Evolutionary conservation across 2,888 invertebrate genomes (phyloP).

Genomic region (Ophion obscuratus): DNA sequence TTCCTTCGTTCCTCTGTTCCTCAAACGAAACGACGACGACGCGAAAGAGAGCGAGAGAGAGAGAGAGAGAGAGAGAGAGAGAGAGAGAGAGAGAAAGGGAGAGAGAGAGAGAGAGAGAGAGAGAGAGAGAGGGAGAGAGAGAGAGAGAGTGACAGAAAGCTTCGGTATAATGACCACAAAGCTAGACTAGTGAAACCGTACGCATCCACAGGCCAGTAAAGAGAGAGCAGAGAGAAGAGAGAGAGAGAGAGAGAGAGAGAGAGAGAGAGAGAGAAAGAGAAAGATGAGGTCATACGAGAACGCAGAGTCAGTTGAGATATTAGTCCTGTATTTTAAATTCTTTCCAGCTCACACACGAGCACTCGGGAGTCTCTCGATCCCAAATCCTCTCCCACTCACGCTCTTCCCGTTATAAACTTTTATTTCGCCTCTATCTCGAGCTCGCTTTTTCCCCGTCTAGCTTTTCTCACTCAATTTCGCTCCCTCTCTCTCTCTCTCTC

Average conservation of each 20-base stretch:
- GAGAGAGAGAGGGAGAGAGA: no score
- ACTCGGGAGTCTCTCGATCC: conserved; percentile 25
- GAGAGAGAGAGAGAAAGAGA: neutral
- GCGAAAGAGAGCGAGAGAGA: neutral
- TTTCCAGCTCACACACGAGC: conserved; percentile 32
- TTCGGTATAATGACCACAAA: conserved; percentile 47
- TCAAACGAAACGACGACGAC: conserved; percentile 47
- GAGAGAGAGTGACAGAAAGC: neutral
- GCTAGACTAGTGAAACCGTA: conserved; percentile 23
- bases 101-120: no score
- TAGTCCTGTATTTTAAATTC: conserved; percentile 64
- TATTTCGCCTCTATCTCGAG: conserved; percentile 40
- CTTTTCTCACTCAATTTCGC: neutral
- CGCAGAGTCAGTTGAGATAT: conserved; percentile 49
- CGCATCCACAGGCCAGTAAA: conserved; percentile 25
- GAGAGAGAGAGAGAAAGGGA: no score
- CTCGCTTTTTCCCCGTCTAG: neutral
- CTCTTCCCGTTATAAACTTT: conserved; percentile 62
- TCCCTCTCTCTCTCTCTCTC: neutral
- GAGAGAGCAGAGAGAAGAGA: no score
- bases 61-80: neutral
- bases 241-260: conserved; percentile 43
- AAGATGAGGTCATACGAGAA: conserved; percentile 8
- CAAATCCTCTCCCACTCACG: conserved; percentile 14
- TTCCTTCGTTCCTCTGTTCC: conserved; percentile 26